Conservation (phyloP, 2,113 vertebrate genomes). For the Halichoeres trimaculatus region DNA sequence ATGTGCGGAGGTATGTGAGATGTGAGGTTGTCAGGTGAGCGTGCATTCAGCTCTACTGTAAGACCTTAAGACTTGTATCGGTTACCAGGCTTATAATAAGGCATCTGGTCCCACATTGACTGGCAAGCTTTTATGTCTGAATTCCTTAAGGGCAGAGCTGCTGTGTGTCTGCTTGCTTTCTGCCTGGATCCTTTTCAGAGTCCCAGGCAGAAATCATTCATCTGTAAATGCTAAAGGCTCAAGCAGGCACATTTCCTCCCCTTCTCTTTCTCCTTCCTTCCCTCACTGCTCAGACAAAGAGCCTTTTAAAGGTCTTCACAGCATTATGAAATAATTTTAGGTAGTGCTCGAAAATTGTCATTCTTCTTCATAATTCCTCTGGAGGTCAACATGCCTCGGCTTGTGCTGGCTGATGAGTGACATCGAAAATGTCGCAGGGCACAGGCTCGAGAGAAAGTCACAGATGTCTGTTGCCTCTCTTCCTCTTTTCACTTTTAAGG, state of each 20-base stretch:
- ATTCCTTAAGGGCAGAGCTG: conserved; percentile 46
- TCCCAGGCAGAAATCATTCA: conserved; percentile 63
- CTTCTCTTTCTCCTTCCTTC: conserved; percentile 21
- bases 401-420: conserved; percentile 76
- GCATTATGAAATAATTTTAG: conserved; percentile 74
- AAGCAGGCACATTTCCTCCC: conserved; percentile 47
- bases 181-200: conserved; percentile 62
- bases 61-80: conserved; percentile 53
- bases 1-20: conserved; percentile 39
- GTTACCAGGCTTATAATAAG: conserved; percentile 57
- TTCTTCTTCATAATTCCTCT: conserved; percentile 74
- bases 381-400: conserved; percentile 73
- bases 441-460: conserved; percentile 48
- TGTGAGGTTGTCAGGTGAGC: conserved; percentile 56
- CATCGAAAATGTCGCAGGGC: conserved; percentile 56
- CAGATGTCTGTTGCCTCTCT: conserved; percentile 25
- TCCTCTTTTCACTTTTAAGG: neutral
- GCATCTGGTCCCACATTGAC: conserved; percentile 55
- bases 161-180: conserved; percentile 41
- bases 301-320: conserved; percentile 64
- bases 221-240: conserved; percentile 53
- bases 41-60: conserved; percentile 31
- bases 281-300: conserved; percentile 61
- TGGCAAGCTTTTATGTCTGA: conserved; percentile 57
- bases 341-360: conserved; percentile 70